These are phyloP conservation scores for Rutpela maculata DNA, from an alignment of 2,888 invertebrate genomes.

Conservation along the genomic window DNA sequence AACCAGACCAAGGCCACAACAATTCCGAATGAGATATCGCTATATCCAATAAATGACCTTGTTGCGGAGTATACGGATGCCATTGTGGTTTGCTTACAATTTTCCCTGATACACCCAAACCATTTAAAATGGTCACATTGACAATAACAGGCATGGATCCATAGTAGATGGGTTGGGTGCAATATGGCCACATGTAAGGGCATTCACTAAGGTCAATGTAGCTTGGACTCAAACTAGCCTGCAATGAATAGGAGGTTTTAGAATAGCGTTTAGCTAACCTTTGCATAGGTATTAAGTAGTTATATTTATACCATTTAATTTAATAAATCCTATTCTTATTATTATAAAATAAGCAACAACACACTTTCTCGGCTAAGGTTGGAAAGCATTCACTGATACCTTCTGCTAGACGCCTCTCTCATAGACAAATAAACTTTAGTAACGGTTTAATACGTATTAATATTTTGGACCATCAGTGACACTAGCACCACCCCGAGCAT, in stretches of 20 bases:
- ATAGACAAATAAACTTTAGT: too few relatives aligned
- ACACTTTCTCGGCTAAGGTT: too few relatives aligned
- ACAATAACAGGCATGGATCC: constrained; percentile 91
- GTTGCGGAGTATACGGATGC: constrained; percentile 91
- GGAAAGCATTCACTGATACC: too few relatives aligned
- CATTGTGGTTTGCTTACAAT: constrained; percentile 85
- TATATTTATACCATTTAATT: too few relatives aligned
- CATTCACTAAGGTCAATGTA: constrained; percentile 96
- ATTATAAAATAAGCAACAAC: too few relatives aligned
- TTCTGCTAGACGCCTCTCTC: too few relatives aligned
- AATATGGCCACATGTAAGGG: constrained; percentile 99
- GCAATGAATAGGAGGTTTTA: constrained; percentile 50
- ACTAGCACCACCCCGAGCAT: too few relatives aligned
- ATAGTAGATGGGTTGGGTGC: constrained; percentile 94
- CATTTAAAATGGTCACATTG: constrained; percentile 96
- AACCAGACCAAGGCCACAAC: constrained; percentile 98
- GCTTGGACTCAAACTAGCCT: constrained; percentile 82
- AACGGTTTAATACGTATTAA: too few relatives aligned
- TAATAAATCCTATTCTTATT: too few relatives aligned
- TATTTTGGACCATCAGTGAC: too few relatives aligned
- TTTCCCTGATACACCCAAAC: constrained; percentile 91
- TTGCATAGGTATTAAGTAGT: too few relatives aligned
- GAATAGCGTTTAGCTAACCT: too few relatives aligned
- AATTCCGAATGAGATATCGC: constrained; percentile 86
- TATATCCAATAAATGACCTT: constrained; percentile 85